These are phyloP conservation scores for Oscheius onirici DNA, from an alignment of 2,888 invertebrate genomes.

Conservation along the genomic window DNA sequence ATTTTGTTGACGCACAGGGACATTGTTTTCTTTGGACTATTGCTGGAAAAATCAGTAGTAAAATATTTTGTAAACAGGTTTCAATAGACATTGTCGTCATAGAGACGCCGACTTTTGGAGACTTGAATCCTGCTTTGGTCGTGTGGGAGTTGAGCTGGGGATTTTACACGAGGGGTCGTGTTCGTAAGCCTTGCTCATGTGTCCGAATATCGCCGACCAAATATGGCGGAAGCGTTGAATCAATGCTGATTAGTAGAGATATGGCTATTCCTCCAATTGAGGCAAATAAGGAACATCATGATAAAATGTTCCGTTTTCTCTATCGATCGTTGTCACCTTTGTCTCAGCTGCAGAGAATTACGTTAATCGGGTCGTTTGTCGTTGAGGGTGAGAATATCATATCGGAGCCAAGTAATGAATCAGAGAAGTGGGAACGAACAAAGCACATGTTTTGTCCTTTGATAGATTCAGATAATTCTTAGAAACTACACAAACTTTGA, in stretches of 20 bases:
- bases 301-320: too few relatives aligned
- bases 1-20: too few relatives aligned
- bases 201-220: constrained; percentile 12
- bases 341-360: background rate
- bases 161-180: background rate
- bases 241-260: constrained; percentile 15
- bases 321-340: too few relatives aligned
- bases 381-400: background rate
- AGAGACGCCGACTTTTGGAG: too few relatives aligned
- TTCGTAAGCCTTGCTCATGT: background rate
- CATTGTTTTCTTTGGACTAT: too few relatives aligned
- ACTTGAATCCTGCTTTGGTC: too few relatives aligned
- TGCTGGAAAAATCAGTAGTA: too few relatives aligned
- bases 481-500: too few relatives aligned
- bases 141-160: background rate
- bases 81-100: too few relatives aligned
- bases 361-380: background rate
- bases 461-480: background rate
- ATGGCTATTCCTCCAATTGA: background rate
- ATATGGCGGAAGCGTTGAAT: constrained; percentile 16
- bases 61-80: too few relatives aligned
- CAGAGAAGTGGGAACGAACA: background rate
- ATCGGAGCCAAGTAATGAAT: background rate
- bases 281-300: too few relatives aligned
- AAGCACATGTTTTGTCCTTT: background rate